phyloP scores from a whole-genome alignment of 2,888 invertebrate genomes.

The Eupithecia pulchellata region DNA sequence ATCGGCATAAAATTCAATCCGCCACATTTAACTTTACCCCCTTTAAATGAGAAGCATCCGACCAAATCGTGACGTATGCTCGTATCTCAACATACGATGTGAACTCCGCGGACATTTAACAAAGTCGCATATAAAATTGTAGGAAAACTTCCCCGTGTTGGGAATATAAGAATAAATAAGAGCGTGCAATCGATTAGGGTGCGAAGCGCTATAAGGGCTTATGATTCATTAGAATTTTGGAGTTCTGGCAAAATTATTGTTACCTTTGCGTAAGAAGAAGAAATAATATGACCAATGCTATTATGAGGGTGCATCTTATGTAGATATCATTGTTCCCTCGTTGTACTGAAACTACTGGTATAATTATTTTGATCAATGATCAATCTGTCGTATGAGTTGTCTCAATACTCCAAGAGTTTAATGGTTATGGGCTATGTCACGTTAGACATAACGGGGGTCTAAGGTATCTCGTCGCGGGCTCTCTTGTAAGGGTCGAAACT shows the following conservation, averaged over 20 bases:
- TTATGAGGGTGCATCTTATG: too few species aligned
- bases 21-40: conserved; percentile 60
- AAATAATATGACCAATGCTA: background rate
- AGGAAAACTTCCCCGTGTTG: conserved; percentile 39
- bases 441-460: too few species aligned
- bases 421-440: too few species aligned
- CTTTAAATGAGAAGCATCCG: conserved; percentile 56
- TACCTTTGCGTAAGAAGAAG: background rate
- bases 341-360: too few species aligned
- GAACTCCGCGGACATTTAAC: conserved; percentile 45
- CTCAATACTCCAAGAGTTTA: too few species aligned
- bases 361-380: too few species aligned
- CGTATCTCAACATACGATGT: conserved; percentile 26
- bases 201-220: conserved; percentile 50
- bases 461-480: too few species aligned
- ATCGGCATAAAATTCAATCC: conserved; percentile 58
- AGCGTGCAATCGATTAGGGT: conserved; percentile 50
- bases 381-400: too few species aligned
- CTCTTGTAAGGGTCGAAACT: too few species aligned
- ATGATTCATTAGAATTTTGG: conserved; percentile 52
- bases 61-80: conserved; percentile 54
- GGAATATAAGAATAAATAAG: conserved; percentile 44
- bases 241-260: background rate
- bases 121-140: conserved; percentile 40
- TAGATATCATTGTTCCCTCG: too few species aligned